phyloP scores from a whole-genome alignment of 92 coral and sea anemone genomes.

The Paragorgia papillata region DNA sequence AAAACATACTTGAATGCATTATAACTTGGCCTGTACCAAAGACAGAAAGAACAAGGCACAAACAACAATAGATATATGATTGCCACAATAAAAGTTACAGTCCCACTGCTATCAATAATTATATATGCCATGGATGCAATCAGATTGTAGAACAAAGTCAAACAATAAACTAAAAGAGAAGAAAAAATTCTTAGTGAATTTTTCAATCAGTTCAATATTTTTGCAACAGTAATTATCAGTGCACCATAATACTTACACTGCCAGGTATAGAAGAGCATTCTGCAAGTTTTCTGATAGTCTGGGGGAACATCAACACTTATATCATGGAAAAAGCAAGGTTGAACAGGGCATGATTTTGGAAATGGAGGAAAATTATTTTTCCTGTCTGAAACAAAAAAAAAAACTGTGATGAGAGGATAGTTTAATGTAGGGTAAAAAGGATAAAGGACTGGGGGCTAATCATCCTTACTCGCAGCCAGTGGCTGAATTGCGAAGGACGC shows the following conservation, averaged over 20 bases:
- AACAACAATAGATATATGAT: constrained; percentile 69
- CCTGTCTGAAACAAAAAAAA: constrained; percentile 70
- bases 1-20: constrained; percentile 90
- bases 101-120: constrained; percentile 39
- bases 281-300: constrained; percentile 78
- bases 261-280: constrained; percentile 78
- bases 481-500: too few species aligned
- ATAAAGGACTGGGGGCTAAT: too few species aligned
- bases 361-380: constrained; percentile 96
- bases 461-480: too few species aligned
- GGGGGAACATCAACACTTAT: constrained; percentile 89
- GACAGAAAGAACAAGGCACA: constrained; percentile 77
- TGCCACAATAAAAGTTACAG: constrained; percentile 69
- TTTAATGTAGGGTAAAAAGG: too few species aligned
- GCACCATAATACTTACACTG: constrained; percentile 69
- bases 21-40: constrained; percentile 95
- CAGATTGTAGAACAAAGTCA: constrained; percentile 81
- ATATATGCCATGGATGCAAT: constrained; percentile 78
- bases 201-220: too few species aligned
- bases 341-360: constrained; percentile 68
- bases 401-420: background rate
- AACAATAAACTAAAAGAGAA: constrained; percentile 70
- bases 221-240: too few species aligned
- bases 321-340: constrained; percentile 95
- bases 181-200: too few species aligned